Percentiles rank a stretch among this genome's conserved stretches.
These are phyloP conservation scores for Eidolon dupreanum DNA, from an alignment of 2,797 vertebrate genomes.

Conservation along the genomic window DNA sequence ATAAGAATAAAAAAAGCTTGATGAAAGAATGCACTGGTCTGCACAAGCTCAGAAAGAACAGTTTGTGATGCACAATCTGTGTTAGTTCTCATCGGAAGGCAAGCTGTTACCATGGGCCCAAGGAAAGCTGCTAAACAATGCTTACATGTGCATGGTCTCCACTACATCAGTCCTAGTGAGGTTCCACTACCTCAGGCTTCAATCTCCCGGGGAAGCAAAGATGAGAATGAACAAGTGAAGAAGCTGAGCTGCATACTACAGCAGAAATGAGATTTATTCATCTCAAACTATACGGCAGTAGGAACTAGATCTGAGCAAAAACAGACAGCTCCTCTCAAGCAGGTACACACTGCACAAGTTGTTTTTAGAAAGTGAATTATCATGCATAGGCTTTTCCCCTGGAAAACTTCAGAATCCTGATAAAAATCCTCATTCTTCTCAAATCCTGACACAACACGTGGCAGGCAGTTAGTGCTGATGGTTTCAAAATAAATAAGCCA, in stretches of 20 bases:
- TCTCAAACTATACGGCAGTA: neutral
- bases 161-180: neutral
- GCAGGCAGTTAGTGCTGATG: neutral
- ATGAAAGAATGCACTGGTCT: neutral
- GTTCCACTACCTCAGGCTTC: neutral
- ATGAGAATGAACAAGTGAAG: neutral
- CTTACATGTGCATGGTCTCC: neutral
- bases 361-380: conserved; percentile 27
- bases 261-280: neutral
- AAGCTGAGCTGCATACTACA: accelerated
- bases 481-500: conserved; percentile 20
- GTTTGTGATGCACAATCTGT: neutral
- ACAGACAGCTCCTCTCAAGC: neutral
- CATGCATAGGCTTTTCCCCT: neutral
- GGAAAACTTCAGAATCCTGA: neutral
- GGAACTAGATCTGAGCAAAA: conserved; percentile 31
- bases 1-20: neutral
- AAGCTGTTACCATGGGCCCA: neutral
- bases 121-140: neutral
- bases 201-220: neutral
- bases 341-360: neutral
- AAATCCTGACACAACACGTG: neutral
- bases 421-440: conserved; percentile 20
- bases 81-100: neutral
- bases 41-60: neutral